Evolutionary conservation across 2,797 vertebrate genomes (phyloP).

Genomic region (Megalops cyprinoides): DNA sequence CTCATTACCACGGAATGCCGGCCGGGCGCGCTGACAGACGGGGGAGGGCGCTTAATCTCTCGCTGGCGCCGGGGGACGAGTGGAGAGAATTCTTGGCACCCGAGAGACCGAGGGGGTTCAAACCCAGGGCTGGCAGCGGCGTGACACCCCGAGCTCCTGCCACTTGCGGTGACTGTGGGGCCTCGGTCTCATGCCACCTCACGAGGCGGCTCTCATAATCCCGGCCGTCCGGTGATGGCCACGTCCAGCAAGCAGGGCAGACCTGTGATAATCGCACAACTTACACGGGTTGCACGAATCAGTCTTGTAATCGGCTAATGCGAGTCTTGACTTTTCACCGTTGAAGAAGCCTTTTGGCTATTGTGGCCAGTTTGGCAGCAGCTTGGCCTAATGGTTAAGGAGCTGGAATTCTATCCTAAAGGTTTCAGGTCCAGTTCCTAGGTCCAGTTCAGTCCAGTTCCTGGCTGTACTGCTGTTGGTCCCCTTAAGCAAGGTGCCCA

Average conservation of each 20-base stretch:
- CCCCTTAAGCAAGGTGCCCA: no score
- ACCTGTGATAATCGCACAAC: neutral
- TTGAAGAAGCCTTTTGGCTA: no score
- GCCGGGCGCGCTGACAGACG: slow-evolving; percentile 49
- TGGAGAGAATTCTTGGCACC: slow-evolving; percentile 70
- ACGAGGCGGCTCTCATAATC: neutral
- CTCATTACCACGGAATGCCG: slow-evolving; percentile 33
- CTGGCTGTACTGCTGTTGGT: no score
- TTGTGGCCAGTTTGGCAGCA: no score
- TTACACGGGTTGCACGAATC: neutral
- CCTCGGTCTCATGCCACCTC: neutral
- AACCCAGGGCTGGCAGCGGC: slow-evolving; percentile 57
- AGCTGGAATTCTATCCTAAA: no score
- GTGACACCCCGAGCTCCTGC: slow-evolving; percentile 62
- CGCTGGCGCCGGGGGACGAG: slow-evolving; percentile 67
- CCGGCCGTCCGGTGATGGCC: neutral
- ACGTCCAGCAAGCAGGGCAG: neutral
- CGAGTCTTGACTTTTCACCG: neutral
- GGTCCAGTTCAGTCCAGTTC: no score
- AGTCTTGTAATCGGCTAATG: neutral
- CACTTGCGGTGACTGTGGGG: neutral
- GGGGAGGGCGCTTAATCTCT: slow-evolving; percentile 69
- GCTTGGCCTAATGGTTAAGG: no score
- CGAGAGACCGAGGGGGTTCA: slow-evolving; percentile 60
- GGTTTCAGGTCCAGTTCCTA: no score